Base-by-base conservation (phyloP, 1,140 invertebrate genomes). In the Phthorimaea operculella region DNA sequence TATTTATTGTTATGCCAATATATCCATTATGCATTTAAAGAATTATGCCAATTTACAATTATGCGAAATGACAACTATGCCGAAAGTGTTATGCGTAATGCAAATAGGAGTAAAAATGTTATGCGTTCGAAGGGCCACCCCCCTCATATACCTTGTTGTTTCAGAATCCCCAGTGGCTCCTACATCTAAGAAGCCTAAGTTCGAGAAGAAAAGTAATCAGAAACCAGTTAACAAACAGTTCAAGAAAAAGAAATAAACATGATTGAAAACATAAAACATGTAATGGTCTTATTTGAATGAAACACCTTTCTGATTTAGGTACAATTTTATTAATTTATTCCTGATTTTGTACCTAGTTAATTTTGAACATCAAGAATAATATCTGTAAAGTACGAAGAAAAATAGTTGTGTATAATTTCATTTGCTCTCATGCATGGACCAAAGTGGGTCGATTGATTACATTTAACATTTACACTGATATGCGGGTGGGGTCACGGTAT, bases 201-300 rank as follows among this genome's bases (percentile, higher is more conserved):
- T 78, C 60, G 76, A 78, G 34, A 81, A 78, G 47, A 62, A 74
- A 60, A 64, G 54, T 10, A 75, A 66, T 33, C 72, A 70, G 28
- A 73, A 73, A 44, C 51, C 66, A 18, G 52, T 66, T 33, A 74
- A 71, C 33, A 73, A 79, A 58, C 62, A 68, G 36, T 72, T 76
- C 51, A 82, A 79, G 50, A 79, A 74, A 64, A 77, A 69, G 55
- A 72, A 82, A 64, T 74, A 73, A 67, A 55, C 6, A 28, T 33
- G n/a, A 47, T 47, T 34, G 48, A 54, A 50, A 28, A 56, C 49
- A 39, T 51, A 54, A 50, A 28, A 56, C 49, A 39, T 51, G 42
- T 39, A 5, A 3, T 39, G n/a, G 3, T 39, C n/a, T 39, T 4
- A 39, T 39, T 39, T 39, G 8, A 39, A 4, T 2, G 8, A 39